These are phyloP conservation scores for Neodiprion pinetum DNA, from an alignment of 1,140 invertebrate genomes.

Conservation along the genomic window DNA sequence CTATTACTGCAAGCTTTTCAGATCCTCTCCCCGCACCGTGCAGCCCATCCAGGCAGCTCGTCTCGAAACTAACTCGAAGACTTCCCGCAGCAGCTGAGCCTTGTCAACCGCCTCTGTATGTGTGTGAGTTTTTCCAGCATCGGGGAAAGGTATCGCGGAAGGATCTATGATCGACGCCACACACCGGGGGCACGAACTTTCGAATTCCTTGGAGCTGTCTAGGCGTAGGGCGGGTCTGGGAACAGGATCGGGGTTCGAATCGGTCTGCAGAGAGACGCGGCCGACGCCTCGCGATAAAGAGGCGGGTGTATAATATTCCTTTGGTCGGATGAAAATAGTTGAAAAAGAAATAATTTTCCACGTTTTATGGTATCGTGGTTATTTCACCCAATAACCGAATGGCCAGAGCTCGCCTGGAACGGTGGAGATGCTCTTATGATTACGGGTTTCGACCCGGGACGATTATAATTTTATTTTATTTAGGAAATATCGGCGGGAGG, in stretches of 20 bases:
- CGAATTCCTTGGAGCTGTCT: no score
- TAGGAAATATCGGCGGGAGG: slow-evolving; percentile 5
- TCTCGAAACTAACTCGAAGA: no score
- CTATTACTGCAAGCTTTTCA: background rate
- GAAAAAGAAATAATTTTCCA: slow-evolving; percentile 1
- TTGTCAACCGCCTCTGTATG: no score
- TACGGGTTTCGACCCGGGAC: slow-evolving; percentile 3
- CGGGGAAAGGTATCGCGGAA: no score
- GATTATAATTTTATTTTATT: slow-evolving; percentile 6
- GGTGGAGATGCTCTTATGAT: background rate
- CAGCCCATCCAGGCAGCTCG: no score
- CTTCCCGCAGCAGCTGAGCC: no score
- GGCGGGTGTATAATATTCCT: background rate
- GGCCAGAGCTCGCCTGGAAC: background rate
- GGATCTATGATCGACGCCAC: no score
- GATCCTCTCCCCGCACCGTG: no score
- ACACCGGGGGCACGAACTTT: no score
- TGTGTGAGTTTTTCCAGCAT: no score
- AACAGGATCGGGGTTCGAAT: no score
- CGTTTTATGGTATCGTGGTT: background rate
- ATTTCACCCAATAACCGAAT: slow-evolving; percentile 7
- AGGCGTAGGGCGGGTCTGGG: no score
- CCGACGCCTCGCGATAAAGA: background rate
- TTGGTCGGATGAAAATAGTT: background rate
- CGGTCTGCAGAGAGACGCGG: background rate